phyloP scores from a whole-genome alignment of 2,888 invertebrate genomes.

The Eudasyphora cyanicolor region DNA sequence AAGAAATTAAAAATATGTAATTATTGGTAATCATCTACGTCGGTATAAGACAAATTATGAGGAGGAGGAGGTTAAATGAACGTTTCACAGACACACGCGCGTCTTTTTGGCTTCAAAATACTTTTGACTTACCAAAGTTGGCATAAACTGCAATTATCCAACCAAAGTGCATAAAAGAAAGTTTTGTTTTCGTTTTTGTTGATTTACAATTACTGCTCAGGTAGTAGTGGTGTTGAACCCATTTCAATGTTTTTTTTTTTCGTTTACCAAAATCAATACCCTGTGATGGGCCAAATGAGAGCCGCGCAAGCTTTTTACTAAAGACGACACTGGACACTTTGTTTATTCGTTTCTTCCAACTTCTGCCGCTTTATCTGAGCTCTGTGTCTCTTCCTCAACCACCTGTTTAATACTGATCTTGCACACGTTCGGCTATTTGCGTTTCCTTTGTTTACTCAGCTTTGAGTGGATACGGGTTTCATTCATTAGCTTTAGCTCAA shows the following conservation, averaged over 20 bases:
- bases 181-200: slow-evolving; percentile 33
- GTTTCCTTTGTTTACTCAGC: background rate
- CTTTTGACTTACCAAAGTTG: slow-evolving; percentile 56
- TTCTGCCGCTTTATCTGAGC: slow-evolving; percentile 20
- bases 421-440: background rate
- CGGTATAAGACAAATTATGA: background rate
- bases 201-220: slow-evolving; percentile 39
- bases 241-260: slow-evolving; percentile 21
- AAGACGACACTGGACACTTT: too few species aligned
- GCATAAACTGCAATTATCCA: slow-evolving; percentile 55
- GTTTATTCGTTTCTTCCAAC: background rate
- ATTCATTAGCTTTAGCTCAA: slow-evolving; percentile 19
- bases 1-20: background rate
- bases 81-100: background rate
- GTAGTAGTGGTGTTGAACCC: slow-evolving; percentile 33
- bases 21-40: too few species aligned
- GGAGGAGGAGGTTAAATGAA: background rate
- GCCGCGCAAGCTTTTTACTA: background rate
- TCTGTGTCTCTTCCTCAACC: slow-evolving; percentile 38
- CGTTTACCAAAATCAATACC: background rate
- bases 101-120: slow-evolving; percentile 35
- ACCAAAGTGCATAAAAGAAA: slow-evolving; percentile 53
- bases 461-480: slow-evolving; percentile 19
- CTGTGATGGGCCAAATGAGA: background rate
- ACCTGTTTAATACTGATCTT: slow-evolving; percentile 54